phyloP scores from a whole-genome alignment of 2,113 vertebrate species.

The Ictidomys tridecemlineatus region DNA sequence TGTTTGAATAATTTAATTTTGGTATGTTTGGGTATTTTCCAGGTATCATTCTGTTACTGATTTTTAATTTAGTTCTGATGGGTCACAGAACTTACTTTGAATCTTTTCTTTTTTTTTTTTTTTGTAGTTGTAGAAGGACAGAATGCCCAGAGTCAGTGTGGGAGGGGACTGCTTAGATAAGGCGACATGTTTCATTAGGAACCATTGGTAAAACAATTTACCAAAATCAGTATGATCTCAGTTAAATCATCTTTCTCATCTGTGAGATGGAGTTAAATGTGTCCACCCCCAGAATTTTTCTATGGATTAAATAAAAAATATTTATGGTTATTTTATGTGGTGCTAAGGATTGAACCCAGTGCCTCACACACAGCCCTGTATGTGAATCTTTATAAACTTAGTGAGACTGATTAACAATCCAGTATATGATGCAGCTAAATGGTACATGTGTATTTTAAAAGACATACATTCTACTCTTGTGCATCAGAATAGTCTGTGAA shows the following conservation, averaged over 20 bases:
- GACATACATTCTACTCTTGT: too few relatives aligned
- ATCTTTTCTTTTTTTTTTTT: too few relatives aligned
- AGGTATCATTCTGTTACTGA: neutral
- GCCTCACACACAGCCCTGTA: neutral
- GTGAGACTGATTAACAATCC: neutral
- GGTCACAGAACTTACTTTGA: too few relatives aligned
- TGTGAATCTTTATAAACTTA: slow-evolving; percentile 35
- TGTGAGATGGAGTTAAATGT: neutral
- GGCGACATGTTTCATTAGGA: neutral
- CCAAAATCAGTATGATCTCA: neutral
- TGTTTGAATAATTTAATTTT: slow-evolving; percentile 17
- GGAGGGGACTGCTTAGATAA: neutral
- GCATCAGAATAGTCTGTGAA: too few relatives aligned
- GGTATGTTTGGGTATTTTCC: neutral
- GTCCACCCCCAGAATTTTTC: neutral
- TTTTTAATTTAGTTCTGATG: too few relatives aligned
- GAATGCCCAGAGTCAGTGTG: neutral
- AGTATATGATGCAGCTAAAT: neutral
- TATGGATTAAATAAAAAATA: slow-evolving; percentile 26
- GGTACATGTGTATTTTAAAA: too few relatives aligned
- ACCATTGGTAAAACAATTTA: neutral
- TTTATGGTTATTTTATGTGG: neutral
- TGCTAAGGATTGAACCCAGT: too few relatives aligned
- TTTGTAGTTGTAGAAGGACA: too few relatives aligned
- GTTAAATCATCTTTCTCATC: slow-evolving; percentile 33